A percentile compares a stretch with the other conserved stretches of the same genome.
Conservation (phyloP, 2,888 invertebrate genomes). For the Seira ritae region DNA sequence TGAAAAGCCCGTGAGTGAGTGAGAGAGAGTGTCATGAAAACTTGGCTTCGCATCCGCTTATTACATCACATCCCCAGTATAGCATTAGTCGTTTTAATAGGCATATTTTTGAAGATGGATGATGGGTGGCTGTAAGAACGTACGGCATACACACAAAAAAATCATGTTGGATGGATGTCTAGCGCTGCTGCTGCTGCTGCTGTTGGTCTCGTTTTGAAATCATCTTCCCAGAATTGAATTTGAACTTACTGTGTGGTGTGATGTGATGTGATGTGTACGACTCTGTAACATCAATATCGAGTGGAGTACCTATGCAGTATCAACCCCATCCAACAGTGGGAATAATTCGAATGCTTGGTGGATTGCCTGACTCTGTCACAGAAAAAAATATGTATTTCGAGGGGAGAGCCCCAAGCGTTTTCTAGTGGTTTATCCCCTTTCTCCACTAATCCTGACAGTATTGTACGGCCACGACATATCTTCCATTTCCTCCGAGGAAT, state of each 20-base stretch:
- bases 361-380: background rate
- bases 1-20: background rate
- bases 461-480: background rate
- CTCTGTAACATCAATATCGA: no score
- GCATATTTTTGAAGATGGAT: background rate
- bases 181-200: background rate
- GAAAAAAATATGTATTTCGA: background rate
- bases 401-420: background rate
- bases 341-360: no score
- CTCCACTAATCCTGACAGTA: no score
- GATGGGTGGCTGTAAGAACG: background rate
- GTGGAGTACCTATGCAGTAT: no score
- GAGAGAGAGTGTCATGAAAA: slow-evolving; percentile 12
- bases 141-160: no score
- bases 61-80: background rate
- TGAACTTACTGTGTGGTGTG: background rate
- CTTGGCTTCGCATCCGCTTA: slow-evolving; percentile 7
- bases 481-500: slow-evolving; percentile 21
- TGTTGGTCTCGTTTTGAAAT: background rate
- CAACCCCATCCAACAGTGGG: no score
- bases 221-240: background rate
- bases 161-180: background rate
- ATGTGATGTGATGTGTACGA: no score
- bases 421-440: background rate
- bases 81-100: slow-evolving; percentile 13